Conservation (phyloP, 2,113 vertebrate species). For the Euleptes europaea region DNA sequence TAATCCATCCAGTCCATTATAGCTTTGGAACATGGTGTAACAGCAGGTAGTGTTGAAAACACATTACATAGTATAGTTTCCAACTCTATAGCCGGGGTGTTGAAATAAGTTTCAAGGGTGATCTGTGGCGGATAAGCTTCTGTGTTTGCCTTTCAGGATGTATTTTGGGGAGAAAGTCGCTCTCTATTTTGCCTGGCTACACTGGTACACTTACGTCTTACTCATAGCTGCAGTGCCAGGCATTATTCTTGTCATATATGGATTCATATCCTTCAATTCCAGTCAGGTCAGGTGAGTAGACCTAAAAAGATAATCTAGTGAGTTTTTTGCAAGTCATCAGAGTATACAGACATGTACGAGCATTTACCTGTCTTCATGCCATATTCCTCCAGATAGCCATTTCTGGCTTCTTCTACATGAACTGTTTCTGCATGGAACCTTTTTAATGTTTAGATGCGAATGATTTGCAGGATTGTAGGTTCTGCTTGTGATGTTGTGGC, state of each 20-base stretch:
- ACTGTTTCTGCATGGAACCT: not conserved
- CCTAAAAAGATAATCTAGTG: not conserved
- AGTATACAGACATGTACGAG: not conserved
- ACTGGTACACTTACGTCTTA: slow-evolving; percentile 90
- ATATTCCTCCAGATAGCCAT: not conserved
- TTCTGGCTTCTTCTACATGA: not conserved
- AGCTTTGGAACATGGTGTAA: not conserved
- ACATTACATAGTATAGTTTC: not conserved
- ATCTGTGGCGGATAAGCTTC: not conserved
- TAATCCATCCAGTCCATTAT: not conserved
- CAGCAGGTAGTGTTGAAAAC: not conserved
- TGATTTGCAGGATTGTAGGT: not conserved
- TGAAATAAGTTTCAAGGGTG: not conserved
- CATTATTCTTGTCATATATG: slow-evolving; percentile 79
- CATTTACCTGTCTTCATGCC: not conserved
- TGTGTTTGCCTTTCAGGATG: slow-evolving; percentile 63
- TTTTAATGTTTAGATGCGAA: too few relatives aligned
- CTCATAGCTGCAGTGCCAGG: slow-evolving; percentile 76
- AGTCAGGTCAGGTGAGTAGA: slow-evolving; percentile 87
- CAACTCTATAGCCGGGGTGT: not conserved
- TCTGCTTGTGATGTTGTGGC: not conserved
- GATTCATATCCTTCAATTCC: slow-evolving; percentile 78
- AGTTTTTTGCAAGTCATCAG: fast-evolving
- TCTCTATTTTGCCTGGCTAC: slow-evolving; percentile 91
- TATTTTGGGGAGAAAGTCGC: slow-evolving; percentile 96